Percentiles rank a stretch among this genome's conserved stretches.
phyloP scores from a whole-genome alignment of 2,113 vertebrate genomes.

The Asarcornis scutulata region DNA sequence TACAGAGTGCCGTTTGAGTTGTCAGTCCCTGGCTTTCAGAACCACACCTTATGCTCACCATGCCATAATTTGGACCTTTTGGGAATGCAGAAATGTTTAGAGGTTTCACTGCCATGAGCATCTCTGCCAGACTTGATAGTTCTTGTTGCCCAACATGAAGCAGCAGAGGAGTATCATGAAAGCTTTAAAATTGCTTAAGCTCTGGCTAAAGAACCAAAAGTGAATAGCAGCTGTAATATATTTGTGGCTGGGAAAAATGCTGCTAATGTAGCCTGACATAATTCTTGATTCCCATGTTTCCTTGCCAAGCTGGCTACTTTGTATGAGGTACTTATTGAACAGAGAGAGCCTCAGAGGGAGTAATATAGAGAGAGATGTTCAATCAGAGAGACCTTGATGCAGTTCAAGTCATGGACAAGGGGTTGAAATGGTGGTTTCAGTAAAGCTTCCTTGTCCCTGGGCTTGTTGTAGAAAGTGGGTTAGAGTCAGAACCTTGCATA shows the following conservation, averaged over 20 bases:
- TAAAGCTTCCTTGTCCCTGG: background rate
- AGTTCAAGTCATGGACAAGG: background rate
- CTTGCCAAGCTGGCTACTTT: slow-evolving; percentile 11
- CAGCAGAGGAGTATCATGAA: background rate
- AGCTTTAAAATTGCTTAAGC: background rate
- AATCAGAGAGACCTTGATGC: background rate
- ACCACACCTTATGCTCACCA: background rate
- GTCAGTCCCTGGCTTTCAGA: background rate
- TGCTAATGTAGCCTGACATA: background rate
- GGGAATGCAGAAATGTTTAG: background rate
- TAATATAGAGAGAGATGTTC: background rate
- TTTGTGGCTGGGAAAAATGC: background rate
- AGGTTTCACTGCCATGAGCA: background rate
- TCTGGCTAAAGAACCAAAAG: background rate
- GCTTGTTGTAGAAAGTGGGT: slow-evolving; percentile 9
- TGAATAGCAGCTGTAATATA: background rate
- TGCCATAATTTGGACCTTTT: background rate
- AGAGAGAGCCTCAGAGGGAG: background rate
- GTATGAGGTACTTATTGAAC: slow-evolving; percentile 30
- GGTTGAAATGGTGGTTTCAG: slow-evolving; percentile 27
- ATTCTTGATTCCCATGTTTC: slow-evolving; percentile 13
- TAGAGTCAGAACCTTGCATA: background rate
- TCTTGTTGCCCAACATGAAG: slow-evolving; percentile 8
- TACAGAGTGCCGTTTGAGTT: background rate
- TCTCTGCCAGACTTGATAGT: background rate